A percentile compares a stretch with the other conserved stretches of the same genome.
Conservation (phyloP, 1,140 invertebrate species). For the Calephelis virginiensis region DNA sequence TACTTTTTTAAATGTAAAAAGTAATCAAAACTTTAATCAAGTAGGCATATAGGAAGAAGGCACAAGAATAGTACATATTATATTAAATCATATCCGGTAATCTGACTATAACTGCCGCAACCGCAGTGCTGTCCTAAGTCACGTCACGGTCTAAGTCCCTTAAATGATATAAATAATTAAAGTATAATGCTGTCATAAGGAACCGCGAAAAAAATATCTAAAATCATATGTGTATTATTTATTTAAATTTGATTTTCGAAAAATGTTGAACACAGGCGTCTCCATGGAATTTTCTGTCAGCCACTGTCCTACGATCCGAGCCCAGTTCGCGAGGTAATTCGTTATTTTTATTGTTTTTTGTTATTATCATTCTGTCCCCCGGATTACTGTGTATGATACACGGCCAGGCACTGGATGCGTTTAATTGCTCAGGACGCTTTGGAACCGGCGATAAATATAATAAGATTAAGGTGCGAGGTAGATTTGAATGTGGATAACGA, state of each 20-base stretch:
- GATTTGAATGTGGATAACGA: conserved; percentile 54
- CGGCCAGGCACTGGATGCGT: conserved; percentile 65
- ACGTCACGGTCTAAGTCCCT: too few relatives aligned
- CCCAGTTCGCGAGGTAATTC: conserved; percentile 67
- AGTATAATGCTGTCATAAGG: too few relatives aligned
- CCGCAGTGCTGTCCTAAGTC: too few relatives aligned
- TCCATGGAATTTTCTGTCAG: conserved; percentile 36
- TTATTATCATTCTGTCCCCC: conserved; percentile 73
- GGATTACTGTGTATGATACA: conserved; percentile 67
- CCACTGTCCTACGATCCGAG: conserved; percentile 52
- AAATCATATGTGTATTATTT: too few relatives aligned
- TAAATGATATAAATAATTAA: background rate
- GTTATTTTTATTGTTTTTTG: conserved; percentile 78
- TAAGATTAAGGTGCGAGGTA: conserved; percentile 66
- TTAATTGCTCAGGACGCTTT: conserved; percentile 68
- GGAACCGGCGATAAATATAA: conserved; percentile 60
- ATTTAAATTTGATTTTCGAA: background rate
- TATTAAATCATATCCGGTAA: too few relatives aligned
- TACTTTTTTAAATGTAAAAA: too few relatives aligned
- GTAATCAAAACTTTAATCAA: too few relatives aligned
- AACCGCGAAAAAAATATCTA: too few relatives aligned
- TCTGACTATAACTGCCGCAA: too few relatives aligned
- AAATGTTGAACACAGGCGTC: conserved; percentile 18
- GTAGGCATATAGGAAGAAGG: too few relatives aligned
- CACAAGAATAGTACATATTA: too few relatives aligned